Evolutionary conservation across 1,140 invertebrate species (phyloP), one percentile per base, ranked within the genome.

Genomic region (Lordiphosa mommai): DNA sequence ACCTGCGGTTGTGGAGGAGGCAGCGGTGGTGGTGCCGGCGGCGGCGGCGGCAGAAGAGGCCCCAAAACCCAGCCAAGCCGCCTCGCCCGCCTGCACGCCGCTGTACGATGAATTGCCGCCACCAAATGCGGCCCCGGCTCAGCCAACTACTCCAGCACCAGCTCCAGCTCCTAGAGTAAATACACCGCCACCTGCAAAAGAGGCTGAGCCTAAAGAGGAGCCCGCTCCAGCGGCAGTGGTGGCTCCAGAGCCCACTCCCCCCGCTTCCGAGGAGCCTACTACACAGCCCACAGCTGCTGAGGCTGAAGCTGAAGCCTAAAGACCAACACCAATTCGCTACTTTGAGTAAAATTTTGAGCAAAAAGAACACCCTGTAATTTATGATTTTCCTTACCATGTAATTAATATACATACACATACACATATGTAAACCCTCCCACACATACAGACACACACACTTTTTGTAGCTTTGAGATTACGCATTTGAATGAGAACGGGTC

Each of bases 71-170:
- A 61, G 20, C 34, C n/a, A 50, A 48, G 23, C 23, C 40, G 48
- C 67, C 12, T 72, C 79, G 8, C 70, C 79, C 27, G 51, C 60
- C 43, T 79, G 76, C 43, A 87, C 84, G 13, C 84, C 84, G 1
- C 66, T 87, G 9, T 87, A 87, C 17, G 84, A 87, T 40, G 84
- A 87, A 40, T 13, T 87, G 58, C 84, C 84, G 7, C 52, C 84
- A 33, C 70, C 76, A 27, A 27, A 27, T 27, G 23, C 23, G 12
- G 40, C 44, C 6, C 14, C 52, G 30, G 10, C 17, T 8, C 6
- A 8, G 16, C 36, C 37, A 12, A 20, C 17, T 5, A 17, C 38
- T n/a, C 9, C 27, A 7, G 30, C 41, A 4, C 12, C 34, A 6
- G 13, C 27, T 27, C 36, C 38, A 7, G 29, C 29, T 8, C 27